Evolutionary conservation across 2,888 invertebrate genomes (phyloP), one percentile per base, ranked within the genome.

Genomic region (Leucoptera coffeella): DNA sequence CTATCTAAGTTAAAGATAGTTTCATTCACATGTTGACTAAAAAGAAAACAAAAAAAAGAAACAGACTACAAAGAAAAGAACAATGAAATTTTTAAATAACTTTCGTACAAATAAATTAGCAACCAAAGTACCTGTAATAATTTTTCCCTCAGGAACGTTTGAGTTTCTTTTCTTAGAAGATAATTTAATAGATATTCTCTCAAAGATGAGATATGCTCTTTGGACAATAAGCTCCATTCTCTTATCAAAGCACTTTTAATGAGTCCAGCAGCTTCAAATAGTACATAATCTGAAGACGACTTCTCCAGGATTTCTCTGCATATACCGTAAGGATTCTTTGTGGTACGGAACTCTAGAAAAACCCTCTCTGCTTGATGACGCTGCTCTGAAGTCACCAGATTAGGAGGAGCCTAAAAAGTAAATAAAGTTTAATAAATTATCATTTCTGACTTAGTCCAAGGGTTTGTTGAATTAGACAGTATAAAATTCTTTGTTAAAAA

Each of bases 211-310:
- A 85, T 78, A 47, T 87, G 83, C 28, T 72, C 69, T 30, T 78
- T 73, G n/a, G 76, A 71, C 24, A 92, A 48, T 39, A 80, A 62
- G 14, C 74, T 60, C 93, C 93, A 93, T 64, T 93, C 91, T 43
- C 86, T 73, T 27, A 93, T 80, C 7, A 93, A 62, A 10, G 87
- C 84, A 37, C 81, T 77, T 58, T 88, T 89, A 30, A 93, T 60
- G 12, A 90, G 75, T 32, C 85, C 82, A 4, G 86, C 89, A 23
- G 89, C 80, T 69, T 94, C 92, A 62, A 91, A 94, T 27, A 89
- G 58, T 4, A 93, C 86, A 64, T 88, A 89, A 42, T 85, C 85
- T 27, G 79, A 75, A 30, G 71, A 60, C 19, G 80, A 80, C 31
- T 77, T 78, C 48, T 87, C 85, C 37, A 92, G 62, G 37, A 92